Percentiles rank a stretch among this genome's conserved stretches.
Conservation (phyloP, 1,140 invertebrate species). For the Leptonema lineaticorne region DNA sequence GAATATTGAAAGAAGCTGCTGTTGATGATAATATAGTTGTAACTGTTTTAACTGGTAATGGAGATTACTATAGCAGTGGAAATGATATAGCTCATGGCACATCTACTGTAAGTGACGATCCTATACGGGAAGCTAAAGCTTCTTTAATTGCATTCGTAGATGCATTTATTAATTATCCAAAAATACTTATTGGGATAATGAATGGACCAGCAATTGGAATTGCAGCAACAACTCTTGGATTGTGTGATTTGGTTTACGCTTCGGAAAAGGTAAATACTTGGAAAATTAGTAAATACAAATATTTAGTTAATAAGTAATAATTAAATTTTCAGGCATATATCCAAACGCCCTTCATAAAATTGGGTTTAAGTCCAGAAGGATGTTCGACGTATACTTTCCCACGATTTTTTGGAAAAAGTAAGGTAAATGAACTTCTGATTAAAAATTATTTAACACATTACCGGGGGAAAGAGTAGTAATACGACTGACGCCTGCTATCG, state of each 20-base stretch:
- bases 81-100: constrained; percentile 69
- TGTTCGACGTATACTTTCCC: constrained; percentile 85
- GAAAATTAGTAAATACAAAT: neutral
- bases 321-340: constrained; percentile 72
- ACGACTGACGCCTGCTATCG: too few relatives aligned
- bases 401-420: constrained; percentile 73
- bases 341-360: constrained; percentile 77
- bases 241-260: constrained; percentile 90
- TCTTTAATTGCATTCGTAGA: constrained; percentile 68
- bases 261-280: constrained; percentile 62
- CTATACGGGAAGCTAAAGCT: constrained; percentile 41
- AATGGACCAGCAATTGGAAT: constrained; percentile 96
- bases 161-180: constrained; percentile 84
- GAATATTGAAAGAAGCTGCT: constrained; percentile 67
- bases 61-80: constrained; percentile 82
- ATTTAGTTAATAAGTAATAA: neutral
- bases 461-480: too few relatives aligned
- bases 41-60: constrained; percentile 74
- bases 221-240: constrained; percentile 74
- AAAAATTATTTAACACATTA: neutral
- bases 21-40: constrained; percentile 63
- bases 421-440: constrained; percentile 54
- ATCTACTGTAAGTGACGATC: constrained; percentile 32
- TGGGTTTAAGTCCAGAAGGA: constrained; percentile 82
- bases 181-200: constrained; percentile 83